A percentile compares a stretch with the other conserved stretches of the same genome.
These are phyloP conservation scores for Pogonocichla stellata DNA, from an alignment of 2,113 vertebrate species.

Conservation along the genomic window DNA sequence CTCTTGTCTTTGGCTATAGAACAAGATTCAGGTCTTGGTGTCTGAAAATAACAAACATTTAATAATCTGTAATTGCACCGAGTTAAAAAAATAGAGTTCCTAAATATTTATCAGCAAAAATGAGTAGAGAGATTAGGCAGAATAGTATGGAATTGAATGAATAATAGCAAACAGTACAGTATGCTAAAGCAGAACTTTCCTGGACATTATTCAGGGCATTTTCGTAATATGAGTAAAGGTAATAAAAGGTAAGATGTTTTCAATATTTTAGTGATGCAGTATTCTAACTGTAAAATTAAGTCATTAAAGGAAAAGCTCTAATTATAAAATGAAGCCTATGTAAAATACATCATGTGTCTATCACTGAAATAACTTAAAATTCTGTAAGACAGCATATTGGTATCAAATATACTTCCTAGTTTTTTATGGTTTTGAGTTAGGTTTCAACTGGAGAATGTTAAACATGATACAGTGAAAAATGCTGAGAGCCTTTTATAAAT, in stretches of 20 bases:
- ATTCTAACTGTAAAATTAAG: background rate
- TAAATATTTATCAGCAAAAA: background rate
- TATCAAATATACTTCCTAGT: background rate
- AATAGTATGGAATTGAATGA: background rate
- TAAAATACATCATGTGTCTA: constrained; percentile 16
- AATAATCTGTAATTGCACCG: background rate
- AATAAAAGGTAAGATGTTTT: background rate
- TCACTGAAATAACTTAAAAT: constrained; percentile 25
- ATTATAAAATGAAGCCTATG: constrained; percentile 19
- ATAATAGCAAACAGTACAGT: background rate
- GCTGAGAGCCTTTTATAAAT: background rate
- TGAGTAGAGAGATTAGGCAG: background rate
- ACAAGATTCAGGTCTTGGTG: background rate
- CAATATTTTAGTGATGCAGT: background rate
- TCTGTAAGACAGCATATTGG: background rate
- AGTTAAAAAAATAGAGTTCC: background rate
- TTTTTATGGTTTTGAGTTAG: background rate
- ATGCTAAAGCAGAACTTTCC: background rate
- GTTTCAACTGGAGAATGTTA: background rate
- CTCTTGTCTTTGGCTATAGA: background rate
- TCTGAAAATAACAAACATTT: background rate
- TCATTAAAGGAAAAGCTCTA: constrained; percentile 30
- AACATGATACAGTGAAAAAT: background rate
- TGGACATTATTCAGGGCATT: background rate
- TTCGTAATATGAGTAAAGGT: background rate